These are phyloP conservation scores for Sinopyrophorus schimmeli DNA, from an alignment of 2,888 invertebrate species.

Conservation along the genomic window DNA sequence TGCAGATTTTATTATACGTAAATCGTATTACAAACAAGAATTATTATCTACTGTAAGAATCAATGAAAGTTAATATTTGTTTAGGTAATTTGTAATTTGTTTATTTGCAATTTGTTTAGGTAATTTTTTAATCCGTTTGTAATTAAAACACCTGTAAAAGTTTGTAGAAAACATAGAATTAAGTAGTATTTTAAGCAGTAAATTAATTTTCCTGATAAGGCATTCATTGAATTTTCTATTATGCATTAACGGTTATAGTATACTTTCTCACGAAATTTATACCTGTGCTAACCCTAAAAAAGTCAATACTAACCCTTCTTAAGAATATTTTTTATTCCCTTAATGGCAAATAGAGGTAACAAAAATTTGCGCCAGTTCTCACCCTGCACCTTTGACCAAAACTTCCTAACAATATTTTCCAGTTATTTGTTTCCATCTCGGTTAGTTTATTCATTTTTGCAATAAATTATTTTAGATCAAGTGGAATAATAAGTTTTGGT, in stretches of 20 bases:
- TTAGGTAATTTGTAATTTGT: too few relatives aligned
- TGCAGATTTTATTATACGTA: too few relatives aligned
- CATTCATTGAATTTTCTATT: slow-evolving; percentile 3
- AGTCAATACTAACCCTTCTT: slow-evolving; percentile 29
- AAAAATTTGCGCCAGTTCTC: slow-evolving; percentile 14
- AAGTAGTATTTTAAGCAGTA: too few relatives aligned
- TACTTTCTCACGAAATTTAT: slow-evolving; percentile 27
- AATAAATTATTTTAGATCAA: slow-evolving; percentile 45
- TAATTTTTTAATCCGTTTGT: too few relatives aligned
- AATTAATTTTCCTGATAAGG: slow-evolving; percentile 6
- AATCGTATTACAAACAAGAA: too few relatives aligned
- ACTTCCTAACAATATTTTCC: slow-evolving; percentile 49
- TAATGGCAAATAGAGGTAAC: too few relatives aligned
- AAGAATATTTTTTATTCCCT: neutral
- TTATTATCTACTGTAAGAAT: too few relatives aligned
- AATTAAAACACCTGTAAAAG: too few relatives aligned
- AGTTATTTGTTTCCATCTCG: slow-evolving; percentile 44
- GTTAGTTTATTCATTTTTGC: slow-evolving; percentile 41
- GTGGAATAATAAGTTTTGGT: slow-evolving; percentile 48
- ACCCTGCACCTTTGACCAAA: slow-evolving; percentile 21
- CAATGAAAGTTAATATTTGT: too few relatives aligned
- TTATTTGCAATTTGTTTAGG: too few relatives aligned
- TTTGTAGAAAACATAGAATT: too few relatives aligned
- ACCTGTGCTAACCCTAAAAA: slow-evolving; percentile 21
- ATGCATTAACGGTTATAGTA: slow-evolving; percentile 11